These are phyloP conservation scores for Stenoptilia bipunctidactyla DNA, from an alignment of 2,888 invertebrate species.

Conservation along the genomic window DNA sequence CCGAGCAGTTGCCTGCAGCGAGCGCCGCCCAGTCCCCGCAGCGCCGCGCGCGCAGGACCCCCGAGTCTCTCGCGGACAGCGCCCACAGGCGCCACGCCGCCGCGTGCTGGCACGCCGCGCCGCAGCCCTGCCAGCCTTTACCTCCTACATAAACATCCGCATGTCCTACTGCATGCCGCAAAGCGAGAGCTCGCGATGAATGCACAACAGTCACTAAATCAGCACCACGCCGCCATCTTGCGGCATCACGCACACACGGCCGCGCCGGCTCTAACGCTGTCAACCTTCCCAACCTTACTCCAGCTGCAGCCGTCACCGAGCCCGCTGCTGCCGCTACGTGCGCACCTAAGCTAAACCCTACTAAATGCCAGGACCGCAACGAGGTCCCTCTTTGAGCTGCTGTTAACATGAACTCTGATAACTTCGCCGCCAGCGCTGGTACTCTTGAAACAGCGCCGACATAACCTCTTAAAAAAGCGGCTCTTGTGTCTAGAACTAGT, in stretches of 20 bases:
- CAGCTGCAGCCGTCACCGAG: slow-evolving; percentile 49
- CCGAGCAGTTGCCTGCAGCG: slow-evolving; percentile 28
- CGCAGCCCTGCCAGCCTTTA: slow-evolving; percentile 44
- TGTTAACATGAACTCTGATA: slow-evolving; percentile 34
- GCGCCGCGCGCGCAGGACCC: slow-evolving; percentile 25
- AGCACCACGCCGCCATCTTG: background rate
- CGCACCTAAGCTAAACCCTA: slow-evolving; percentile 75
- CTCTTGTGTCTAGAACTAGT: slow-evolving; percentile 40
- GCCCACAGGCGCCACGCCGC: slow-evolving; percentile 45
- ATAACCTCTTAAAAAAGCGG: slow-evolving; percentile 45
- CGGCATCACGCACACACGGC: slow-evolving; percentile 40
- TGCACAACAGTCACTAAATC: slow-evolving; percentile 32
- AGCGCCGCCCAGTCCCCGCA: slow-evolving; percentile 38
- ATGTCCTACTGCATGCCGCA: slow-evolving; percentile 35
- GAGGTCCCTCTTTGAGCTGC: slow-evolving; percentile 34
- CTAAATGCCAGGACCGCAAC: slow-evolving; percentile 61
- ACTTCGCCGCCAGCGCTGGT: slow-evolving; percentile 30
- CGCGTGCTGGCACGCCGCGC: slow-evolving; percentile 54
- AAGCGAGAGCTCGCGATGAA: slow-evolving; percentile 39
- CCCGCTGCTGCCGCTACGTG: slow-evolving; percentile 62
- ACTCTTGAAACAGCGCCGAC: slow-evolving; percentile 41
- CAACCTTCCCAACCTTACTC: slow-evolving; percentile 32
- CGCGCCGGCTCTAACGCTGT: slow-evolving; percentile 53
- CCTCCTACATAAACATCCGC: slow-evolving; percentile 49
- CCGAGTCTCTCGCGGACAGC: slow-evolving; percentile 28